These are phyloP conservation scores for Simalia tracyae DNA, from an alignment of 2,797 vertebrate genomes.

Conservation along the genomic window DNA sequence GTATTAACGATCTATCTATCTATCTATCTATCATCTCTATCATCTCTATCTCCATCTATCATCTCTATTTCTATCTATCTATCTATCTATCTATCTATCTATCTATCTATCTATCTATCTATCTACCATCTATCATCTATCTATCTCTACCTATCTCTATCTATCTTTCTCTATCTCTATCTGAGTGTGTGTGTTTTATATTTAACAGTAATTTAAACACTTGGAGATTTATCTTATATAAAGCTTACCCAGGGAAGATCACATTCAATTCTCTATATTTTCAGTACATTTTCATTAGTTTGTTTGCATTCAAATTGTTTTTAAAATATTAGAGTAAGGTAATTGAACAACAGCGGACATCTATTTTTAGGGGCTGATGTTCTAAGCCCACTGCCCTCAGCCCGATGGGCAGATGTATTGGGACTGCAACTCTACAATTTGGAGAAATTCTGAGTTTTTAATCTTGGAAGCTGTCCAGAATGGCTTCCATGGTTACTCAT, in stretches of 20 bases:
- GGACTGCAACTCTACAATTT: background rate
- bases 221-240: background rate
- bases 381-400: background rate
- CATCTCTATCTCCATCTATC: too few species aligned
- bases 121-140: too few species aligned
- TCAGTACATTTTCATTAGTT: background rate
- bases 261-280: background rate
- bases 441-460: background rate
- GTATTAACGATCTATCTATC: too few species aligned
- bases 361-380: background rate
- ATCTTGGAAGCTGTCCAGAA: background rate
- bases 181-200: too few species aligned
- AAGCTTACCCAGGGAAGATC: background rate
- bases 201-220: too few species aligned
- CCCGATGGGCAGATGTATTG: background rate
- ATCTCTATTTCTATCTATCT: too few species aligned
- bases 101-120: too few species aligned
- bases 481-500: background rate
- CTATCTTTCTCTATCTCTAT: too few species aligned
- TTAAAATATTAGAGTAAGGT: background rate
- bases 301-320: background rate
- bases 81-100: too few species aligned
- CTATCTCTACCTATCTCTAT: too few species aligned
- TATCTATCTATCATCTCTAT: too few species aligned
- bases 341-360: background rate